Conservation (phyloP, 2,797 vertebrate species). For the Perodicticus potto region DNA sequence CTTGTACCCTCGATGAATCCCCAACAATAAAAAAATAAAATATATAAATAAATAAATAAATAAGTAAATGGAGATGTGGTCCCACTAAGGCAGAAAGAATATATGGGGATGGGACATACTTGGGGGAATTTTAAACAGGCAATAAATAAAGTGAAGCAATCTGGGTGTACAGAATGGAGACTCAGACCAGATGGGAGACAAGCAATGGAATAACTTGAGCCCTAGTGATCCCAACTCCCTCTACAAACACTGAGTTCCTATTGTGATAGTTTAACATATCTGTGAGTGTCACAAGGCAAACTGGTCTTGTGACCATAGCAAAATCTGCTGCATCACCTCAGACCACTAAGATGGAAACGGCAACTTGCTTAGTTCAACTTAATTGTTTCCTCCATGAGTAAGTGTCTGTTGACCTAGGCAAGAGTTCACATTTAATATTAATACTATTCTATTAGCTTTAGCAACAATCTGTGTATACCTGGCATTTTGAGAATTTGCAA, state of each 20-base stretch:
- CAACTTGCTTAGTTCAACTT: neutral
- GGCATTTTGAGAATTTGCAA: slow-evolving; percentile 60
- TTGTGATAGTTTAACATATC: neutral
- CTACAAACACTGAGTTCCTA: neutral
- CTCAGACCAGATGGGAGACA: neutral
- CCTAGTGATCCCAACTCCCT: neutral
- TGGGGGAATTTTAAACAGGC: neutral
- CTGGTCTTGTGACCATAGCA: neutral
- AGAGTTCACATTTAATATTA: slow-evolving; percentile 39
- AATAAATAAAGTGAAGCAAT: neutral
- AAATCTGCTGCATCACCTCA: neutral
- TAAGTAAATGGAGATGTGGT: too few relatives aligned
- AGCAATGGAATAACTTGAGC: neutral
- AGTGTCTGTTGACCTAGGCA: slow-evolving; percentile 46
- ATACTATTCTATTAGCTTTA: slow-evolving; percentile 33
- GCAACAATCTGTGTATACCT: slow-evolving; percentile 46
- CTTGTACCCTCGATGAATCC: too few relatives aligned
- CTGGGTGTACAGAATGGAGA: neutral
- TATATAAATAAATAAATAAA: too few relatives aligned
- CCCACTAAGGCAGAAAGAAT: neutral
- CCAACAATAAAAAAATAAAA: too few relatives aligned
- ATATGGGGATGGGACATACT: fast-evolving
- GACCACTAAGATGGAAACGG: neutral
- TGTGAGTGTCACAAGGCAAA: neutral
- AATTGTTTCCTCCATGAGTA: neutral